Conservation (phyloP, 1,140 invertebrate genomes). For the Lepidostoma basale region DNA sequence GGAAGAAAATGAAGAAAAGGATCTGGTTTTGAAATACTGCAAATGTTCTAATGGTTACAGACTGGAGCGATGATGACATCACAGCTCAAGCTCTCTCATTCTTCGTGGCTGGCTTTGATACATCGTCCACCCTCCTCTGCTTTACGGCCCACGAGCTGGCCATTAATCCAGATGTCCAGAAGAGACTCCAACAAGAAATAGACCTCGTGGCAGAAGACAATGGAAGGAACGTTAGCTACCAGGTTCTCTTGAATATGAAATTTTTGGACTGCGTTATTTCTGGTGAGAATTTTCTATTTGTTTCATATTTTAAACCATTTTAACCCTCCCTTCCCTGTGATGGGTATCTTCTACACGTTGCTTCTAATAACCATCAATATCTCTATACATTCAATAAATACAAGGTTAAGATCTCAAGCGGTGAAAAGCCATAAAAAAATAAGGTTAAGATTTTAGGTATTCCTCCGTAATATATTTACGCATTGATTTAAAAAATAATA, state of each 20-base stretch:
- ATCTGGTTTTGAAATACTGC: too few relatives aligned
- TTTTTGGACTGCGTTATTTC: conserved; percentile 56
- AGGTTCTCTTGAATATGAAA: conserved; percentile 54
- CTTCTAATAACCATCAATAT: too few relatives aligned
- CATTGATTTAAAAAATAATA: too few relatives aligned
- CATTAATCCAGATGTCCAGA: conserved; percentile 61
- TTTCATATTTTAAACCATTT: neutral
- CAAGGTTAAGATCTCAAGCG: too few relatives aligned
- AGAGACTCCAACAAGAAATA: conserved; percentile 64
- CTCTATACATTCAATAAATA: too few relatives aligned
- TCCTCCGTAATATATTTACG: too few relatives aligned
- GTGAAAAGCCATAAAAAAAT: too few relatives aligned
- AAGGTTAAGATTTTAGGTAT: too few relatives aligned
- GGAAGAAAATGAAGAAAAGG: too few relatives aligned
- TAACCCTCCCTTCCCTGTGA: too few relatives aligned
- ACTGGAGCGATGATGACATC: conserved; percentile 53
- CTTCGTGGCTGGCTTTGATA: conserved; percentile 61
- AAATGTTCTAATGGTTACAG: too few relatives aligned
- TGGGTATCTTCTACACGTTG: too few relatives aligned
- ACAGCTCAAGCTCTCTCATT: conserved; percentile 58
- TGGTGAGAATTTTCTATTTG: conserved; percentile 47
- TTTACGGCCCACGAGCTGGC: conserved; percentile 60
- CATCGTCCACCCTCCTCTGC: conserved; percentile 48
- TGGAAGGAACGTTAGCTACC: conserved; percentile 51
- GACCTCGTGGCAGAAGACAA: conserved; percentile 51